Conservation (phyloP, 2,888 invertebrate species). For the Cyclophora albipunctata region DNA sequence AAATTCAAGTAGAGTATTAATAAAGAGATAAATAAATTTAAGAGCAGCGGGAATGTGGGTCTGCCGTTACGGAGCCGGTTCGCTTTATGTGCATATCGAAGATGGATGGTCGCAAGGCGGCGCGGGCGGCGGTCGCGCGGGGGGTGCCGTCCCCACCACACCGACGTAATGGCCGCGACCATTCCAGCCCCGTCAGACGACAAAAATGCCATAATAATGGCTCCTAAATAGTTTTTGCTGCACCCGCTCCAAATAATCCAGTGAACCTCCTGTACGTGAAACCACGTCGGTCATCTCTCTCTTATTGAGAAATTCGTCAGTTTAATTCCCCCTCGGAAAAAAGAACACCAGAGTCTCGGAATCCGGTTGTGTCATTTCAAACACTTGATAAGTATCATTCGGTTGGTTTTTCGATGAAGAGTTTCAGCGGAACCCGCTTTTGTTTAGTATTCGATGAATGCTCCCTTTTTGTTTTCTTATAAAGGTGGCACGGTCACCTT, state of each 20-base stretch:
- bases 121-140: slow-evolving; percentile 28
- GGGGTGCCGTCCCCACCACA: slow-evolving; percentile 39
- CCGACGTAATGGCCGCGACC: slow-evolving; percentile 66
- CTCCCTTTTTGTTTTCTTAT: slow-evolving; percentile 51
- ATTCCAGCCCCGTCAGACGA: slow-evolving; percentile 72
- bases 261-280: slow-evolving; percentile 64
- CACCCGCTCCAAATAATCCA: slow-evolving; percentile 69
- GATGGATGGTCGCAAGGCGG: slow-evolving; percentile 63
- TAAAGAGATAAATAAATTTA: slow-evolving; percentile 75
- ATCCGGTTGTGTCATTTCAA: slow-evolving; percentile 76
- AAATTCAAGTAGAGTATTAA: slow-evolving; percentile 70
- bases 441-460: slow-evolving; percentile 65
- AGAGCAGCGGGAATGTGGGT: slow-evolving; percentile 71
- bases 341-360: slow-evolving; percentile 56
- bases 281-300: slow-evolving; percentile 68
- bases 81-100: slow-evolving; percentile 74
- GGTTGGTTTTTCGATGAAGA: slow-evolving; percentile 57
- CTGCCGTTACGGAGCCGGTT: slow-evolving; percentile 71
- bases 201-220: slow-evolving; percentile 77
- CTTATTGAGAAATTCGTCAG: slow-evolving; percentile 76
- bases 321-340: slow-evolving; percentile 58
- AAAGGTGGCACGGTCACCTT: slow-evolving; percentile 68
- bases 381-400: slow-evolving; percentile 74
- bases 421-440: slow-evolving; percentile 63
- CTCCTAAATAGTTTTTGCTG: slow-evolving; percentile 72